Evolutionary conservation across 2,888 invertebrate genomes (phyloP).

Genomic region (Diadegma fenestrale): DNA sequence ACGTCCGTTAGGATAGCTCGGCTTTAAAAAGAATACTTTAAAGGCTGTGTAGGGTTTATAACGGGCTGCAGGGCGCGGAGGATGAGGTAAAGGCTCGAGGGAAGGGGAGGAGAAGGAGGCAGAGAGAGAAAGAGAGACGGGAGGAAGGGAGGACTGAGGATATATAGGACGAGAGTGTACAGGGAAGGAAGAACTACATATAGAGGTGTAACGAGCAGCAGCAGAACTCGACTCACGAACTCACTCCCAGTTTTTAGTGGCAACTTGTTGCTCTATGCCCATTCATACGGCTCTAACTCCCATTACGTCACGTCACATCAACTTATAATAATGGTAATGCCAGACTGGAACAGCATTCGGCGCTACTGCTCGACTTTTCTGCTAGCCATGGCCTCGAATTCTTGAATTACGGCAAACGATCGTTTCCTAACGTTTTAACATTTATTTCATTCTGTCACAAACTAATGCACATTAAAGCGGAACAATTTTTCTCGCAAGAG

Average conservation of each 20-base stretch:
- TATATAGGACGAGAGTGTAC: slow-evolving; percentile 77
- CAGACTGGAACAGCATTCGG: slow-evolving; percentile 57
- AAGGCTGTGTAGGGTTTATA: slow-evolving; percentile 85
- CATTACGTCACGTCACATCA: slow-evolving; percentile 85
- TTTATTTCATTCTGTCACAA: slow-evolving; percentile 22
- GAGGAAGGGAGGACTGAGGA: slow-evolving; percentile 64
- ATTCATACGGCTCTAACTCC: slow-evolving; percentile 85
- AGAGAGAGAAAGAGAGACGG: slow-evolving; percentile 6
- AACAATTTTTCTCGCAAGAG: background rate
- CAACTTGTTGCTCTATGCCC: slow-evolving; percentile 85
- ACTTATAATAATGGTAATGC: slow-evolving; percentile 85
- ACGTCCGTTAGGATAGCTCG: slow-evolving; percentile 83
- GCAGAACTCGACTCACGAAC: slow-evolving; percentile 85
- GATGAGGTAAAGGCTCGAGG: slow-evolving; percentile 30
- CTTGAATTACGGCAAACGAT: slow-evolving; percentile 80
- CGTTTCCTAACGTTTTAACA: slow-evolving; percentile 67
- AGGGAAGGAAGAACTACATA: slow-evolving; percentile 85
- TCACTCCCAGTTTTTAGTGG: slow-evolving; percentile 85
- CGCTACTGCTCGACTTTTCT: slow-evolving; percentile 59
- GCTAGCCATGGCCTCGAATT: slow-evolving; percentile 65
- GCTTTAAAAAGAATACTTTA: slow-evolving; percentile 85
- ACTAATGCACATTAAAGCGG: background rate
- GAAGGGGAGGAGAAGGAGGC: slow-evolving; percentile 13
- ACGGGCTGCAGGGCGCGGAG: slow-evolving; percentile 76
- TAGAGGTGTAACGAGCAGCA: slow-evolving; percentile 84